Percentiles rank a stretch among this genome's conserved stretches.
Evolutionary conservation across 2,113 vertebrate species (phyloP).

Genomic region (Oncorhynchus mykiss): DNA sequence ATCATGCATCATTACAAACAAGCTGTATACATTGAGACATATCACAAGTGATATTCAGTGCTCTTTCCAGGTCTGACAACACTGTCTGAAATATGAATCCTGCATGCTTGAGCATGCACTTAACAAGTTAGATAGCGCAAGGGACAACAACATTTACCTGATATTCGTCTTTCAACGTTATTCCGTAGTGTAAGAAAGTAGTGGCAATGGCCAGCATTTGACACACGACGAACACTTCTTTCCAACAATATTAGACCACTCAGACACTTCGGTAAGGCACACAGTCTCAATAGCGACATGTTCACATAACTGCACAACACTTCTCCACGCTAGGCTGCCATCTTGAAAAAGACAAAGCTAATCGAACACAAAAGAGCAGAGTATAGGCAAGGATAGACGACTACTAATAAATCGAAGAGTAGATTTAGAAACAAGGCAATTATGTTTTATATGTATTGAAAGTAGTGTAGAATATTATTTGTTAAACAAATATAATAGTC

Average conservation of each 20-base stretch:
- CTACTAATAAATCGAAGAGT: conserved; percentile 7
- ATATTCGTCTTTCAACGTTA: conserved; percentile 31
- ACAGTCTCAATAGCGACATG: conserved; percentile 74
- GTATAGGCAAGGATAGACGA: conserved; percentile 22
- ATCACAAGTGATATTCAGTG: too few species aligned
- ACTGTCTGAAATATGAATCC: neutral
- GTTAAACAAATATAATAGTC: neutral
- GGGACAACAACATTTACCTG: conserved; percentile 54
- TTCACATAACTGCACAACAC: conserved; percentile 66
- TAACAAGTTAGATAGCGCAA: too few species aligned
- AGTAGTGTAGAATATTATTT: conserved; percentile 37
- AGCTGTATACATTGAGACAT: too few species aligned
- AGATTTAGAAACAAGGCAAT: neutral
- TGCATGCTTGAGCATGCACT: neutral
- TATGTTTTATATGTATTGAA: neutral
- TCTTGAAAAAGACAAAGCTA: conserved; percentile 65
- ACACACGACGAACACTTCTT: conserved; percentile 14
- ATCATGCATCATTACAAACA: too few species aligned
- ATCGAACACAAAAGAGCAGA: conserved; percentile 7
- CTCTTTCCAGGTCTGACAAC: neutral
- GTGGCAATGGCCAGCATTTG: conserved; percentile 42
- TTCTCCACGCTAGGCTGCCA: conserved; percentile 64
- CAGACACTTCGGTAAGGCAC: conserved; percentile 56
- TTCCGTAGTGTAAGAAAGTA: conserved; percentile 19
- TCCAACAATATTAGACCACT: conserved; percentile 45